A percentile compares a stretch with the other conserved stretches of the same genome.
phyloP scores from a whole-genome alignment of 53 echinoderm and acorn worm species.

The Temnopleurus reevesii region DNA sequence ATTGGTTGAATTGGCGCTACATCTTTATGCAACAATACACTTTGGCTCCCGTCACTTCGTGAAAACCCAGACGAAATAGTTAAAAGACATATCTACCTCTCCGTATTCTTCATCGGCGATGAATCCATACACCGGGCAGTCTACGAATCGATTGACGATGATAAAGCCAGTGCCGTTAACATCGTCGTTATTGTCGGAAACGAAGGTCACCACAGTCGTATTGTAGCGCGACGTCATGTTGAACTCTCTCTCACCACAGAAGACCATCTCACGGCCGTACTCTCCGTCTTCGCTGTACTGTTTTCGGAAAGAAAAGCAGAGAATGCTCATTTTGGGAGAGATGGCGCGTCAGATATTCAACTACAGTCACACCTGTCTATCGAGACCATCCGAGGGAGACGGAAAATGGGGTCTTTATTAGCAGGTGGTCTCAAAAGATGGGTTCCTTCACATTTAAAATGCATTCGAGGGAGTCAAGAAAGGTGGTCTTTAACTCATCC shows the following conservation, averaged over 20 bases:
- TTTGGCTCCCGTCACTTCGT: no score
- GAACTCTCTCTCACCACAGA: background rate
- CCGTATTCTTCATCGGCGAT: conserved; percentile 35
- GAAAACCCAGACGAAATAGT: no score
- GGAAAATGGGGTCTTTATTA: no score
- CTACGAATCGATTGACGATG: background rate
- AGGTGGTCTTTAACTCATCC: no score
- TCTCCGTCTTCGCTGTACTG: conserved; percentile 46
- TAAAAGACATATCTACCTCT: no score
- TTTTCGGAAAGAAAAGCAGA: background rate
- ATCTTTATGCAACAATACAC: no score
- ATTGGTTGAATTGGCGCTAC: no score
- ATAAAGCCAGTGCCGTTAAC: background rate
- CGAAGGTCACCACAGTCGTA: background rate
- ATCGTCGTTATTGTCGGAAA: conserved; percentile 11
- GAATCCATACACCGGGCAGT: conserved; percentile 45
- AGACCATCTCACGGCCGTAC: background rate
- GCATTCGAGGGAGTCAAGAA: background rate
- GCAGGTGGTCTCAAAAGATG: background rate
- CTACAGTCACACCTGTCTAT: no score
- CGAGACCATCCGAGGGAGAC: no score
- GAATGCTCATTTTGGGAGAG: background rate
- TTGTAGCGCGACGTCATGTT: conserved; percentile 9
- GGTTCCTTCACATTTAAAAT: background rate
- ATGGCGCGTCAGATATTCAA: background rate